Base-by-base conservation (phyloP, 2,888 invertebrate species). In the Morinoia aosen region DNA sequence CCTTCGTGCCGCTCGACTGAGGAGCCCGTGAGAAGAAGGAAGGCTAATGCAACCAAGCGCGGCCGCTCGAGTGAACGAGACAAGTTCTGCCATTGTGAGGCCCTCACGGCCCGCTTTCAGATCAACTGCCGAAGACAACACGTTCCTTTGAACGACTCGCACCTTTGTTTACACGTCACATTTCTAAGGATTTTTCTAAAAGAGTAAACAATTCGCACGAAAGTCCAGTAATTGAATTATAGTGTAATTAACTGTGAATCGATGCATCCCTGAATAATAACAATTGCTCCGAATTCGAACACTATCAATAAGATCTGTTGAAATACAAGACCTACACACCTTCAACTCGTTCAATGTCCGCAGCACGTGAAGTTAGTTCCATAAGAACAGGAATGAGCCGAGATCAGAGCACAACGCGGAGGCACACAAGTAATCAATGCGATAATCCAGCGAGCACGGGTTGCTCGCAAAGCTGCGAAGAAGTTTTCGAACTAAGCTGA, bases 41-140 rank as follows among this genome's bases (percentile, higher is more conserved):
- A 57, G 93, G 93, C 48, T 93, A 93, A 93, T 93, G 93, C 57
- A 93, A 57, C 93, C 57, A 93, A 93, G 93, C 57, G 33, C 93
- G 90, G 19, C 56, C 93, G 93, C 48, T 57, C 25, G 57, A 57
- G 56, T 33, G 56, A 93, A 93, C 93, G 93, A 93, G 56, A 12
- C 58, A 93, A 93, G 93, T 93, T 93, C 56, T 57, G 57, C 93
- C 93, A 93, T 93, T 25, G 93, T 19, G 48, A n/a, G 40, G 48
- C 48, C 25, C 90, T 90, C 90, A 39, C 40, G 90, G 88, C 40
- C 14, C 90, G 40, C 12, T 14, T 14, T 48, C 40, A 40, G 40
- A 90, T 48, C 40, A 16, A 40, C 90, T 90, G 40, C 90, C 90
- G 40, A 40, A 90, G 90, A 90, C 90, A 90, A 90, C 90, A 90